These are phyloP conservation scores for Fistularia tabacaria DNA, from an alignment of 2,797 vertebrate genomes.

Conservation along the genomic window DNA sequence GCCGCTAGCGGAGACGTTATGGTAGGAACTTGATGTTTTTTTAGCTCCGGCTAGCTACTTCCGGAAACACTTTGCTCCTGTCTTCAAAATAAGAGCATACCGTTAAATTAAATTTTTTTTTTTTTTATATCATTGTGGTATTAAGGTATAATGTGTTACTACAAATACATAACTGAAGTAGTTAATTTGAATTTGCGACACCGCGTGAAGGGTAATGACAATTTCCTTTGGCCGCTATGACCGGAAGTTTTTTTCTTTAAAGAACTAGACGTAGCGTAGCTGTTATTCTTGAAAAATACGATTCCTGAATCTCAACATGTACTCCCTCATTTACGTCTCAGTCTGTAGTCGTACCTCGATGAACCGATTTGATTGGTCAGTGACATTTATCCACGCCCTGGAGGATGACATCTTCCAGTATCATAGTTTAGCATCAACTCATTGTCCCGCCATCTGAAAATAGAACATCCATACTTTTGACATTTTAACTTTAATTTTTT, in stretches of 20 bases:
- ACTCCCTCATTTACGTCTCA: too few relatives aligned
- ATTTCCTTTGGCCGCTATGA: constrained; percentile 23
- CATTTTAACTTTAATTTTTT: neutral
- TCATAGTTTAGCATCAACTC: neutral
- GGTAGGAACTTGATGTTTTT: constrained; percentile 27
- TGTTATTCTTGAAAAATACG: constrained; percentile 19
- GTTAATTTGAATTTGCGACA: fast-evolving
- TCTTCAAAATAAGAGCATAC: constrained; percentile 49
- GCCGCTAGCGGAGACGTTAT: constrained; percentile 18
- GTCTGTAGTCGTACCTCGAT: too few relatives aligned
- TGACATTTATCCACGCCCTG: neutral
- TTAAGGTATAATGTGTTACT: neutral
- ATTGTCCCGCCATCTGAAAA: too few relatives aligned
- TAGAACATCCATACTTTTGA: too few relatives aligned
- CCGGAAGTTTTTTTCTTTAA: constrained; percentile 14
- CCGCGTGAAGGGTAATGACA: fast-evolving
- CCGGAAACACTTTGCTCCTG: neutral
- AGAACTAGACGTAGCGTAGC: neutral
- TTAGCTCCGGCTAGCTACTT: constrained; percentile 23
- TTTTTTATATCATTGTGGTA: neutral
- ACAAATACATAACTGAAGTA: neutral
- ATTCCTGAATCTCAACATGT: too few relatives aligned
- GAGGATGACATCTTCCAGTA: constrained; percentile 7
- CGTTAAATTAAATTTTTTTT: neutral
- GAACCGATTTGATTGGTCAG: neutral